Base-by-base conservation (phyloP, 2,113 vertebrate species). In the Paralichthys olivaceus region DNA sequence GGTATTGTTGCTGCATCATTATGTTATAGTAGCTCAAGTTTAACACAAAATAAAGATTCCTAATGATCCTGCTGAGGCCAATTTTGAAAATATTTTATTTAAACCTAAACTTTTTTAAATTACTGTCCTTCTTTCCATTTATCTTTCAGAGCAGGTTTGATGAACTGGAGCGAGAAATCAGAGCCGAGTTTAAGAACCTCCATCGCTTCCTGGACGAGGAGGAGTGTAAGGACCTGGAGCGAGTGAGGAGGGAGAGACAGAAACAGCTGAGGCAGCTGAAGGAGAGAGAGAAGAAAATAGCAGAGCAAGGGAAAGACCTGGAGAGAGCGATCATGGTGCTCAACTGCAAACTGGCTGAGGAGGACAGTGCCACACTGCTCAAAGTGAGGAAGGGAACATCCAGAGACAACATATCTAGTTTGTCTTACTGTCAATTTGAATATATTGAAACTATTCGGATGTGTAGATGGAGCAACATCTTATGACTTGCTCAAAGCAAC, bases 141-240 rank as follows among this genome's bases (percentile, higher is more conserved):
- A 2, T 63, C n/a, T 57, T 69, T 70, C 79, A 95, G 94, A 77
- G 1, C 74, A 80, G 72, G 40, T 94, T 94, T 75, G 91, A 95
- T 57, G 74, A 53, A 9, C 81, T 94, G 66, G 93, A 93, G 70
- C 81, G 91, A 76, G 93, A 94, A 81, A 89, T 94, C 90, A 64
- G 58, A 77, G 89, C 93, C 0, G 93, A 95, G 77, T 94, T 94
- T 80, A 79, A 90, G 79, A 94, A 95, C 72, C 91, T 94, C 49
- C 94, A 95, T 69, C 85, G 85, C 34, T 94, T 93, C 83, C 84
- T 94, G 76, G 78, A 94, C 4, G 91, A 91, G 71, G 93, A 94
- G 68, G 92, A 94, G 81, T 79, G 59, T 3, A 87, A 43, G 40
- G 87, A 94, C 67, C 28, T 94, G 76, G 91, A 94, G 37, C 73